Evolutionary conservation across 92 coral and sea anemone genomes (phyloP).

Genomic region (Pocillopora grandis): DNA sequence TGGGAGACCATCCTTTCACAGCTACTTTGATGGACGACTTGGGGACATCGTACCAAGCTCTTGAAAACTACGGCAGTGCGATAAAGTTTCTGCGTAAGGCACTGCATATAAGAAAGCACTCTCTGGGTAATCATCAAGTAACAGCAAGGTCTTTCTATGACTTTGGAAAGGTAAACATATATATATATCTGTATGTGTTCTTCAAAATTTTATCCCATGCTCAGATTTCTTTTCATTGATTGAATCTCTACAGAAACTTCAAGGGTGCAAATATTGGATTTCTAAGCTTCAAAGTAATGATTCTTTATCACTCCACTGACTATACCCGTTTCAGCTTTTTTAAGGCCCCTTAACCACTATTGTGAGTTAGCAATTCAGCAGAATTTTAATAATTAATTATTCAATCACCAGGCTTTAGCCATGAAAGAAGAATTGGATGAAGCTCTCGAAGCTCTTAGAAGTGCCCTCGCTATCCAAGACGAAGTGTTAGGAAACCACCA

Average conservation of each 20-base stretch:
- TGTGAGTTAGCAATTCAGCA: too few relatives aligned
- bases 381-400: background rate
- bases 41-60: slow-evolving; percentile 85
- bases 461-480: slow-evolving; percentile 86
- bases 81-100: slow-evolving; percentile 75
- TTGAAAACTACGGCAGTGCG: slow-evolving; percentile 70
- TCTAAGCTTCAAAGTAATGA: too few relatives aligned
- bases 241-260: too few relatives aligned
- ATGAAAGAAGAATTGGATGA: slow-evolving; percentile 65
- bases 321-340: too few relatives aligned
- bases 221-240: background rate
- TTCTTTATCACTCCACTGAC: too few relatives aligned
- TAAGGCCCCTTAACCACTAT: too few relatives aligned
- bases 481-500: slow-evolving; percentile 80
- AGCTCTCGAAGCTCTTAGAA: slow-evolving; percentile 70
- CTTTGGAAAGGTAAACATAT: slow-evolving; percentile 52
- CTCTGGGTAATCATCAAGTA: slow-evolving; percentile 93
- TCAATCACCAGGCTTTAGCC: slow-evolving; percentile 32
- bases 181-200: background rate
- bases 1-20: slow-evolving; percentile 88
- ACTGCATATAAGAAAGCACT: slow-evolving; percentile 72
- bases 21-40: slow-evolving; percentile 93
- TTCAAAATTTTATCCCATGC: background rate
- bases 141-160: slow-evolving; percentile 94
- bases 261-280: too few relatives aligned